Percentiles rank a stretch among this genome's conserved stretches.
Evolutionary conservation across 92 coral and sea anemone species (phyloP).

Genomic region (Siderastrea siderea): DNA sequence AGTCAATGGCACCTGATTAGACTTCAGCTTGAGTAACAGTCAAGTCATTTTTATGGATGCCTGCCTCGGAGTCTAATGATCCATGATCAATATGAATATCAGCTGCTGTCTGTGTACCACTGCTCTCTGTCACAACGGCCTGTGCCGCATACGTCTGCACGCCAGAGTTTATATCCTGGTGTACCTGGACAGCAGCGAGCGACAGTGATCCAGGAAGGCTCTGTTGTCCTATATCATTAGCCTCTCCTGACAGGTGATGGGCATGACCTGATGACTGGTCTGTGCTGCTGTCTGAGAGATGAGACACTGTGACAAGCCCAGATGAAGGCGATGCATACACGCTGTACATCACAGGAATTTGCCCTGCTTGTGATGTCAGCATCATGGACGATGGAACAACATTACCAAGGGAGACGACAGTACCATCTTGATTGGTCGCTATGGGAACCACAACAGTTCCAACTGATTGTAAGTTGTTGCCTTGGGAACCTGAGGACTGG

Average conservation of each 20-base stretch:
- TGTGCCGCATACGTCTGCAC: slow-evolving; percentile 76
- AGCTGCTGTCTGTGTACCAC: slow-evolving; percentile 90
- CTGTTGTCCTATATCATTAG: slow-evolving; percentile 77
- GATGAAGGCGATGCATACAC: slow-evolving; percentile 85
- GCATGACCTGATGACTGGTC: slow-evolving; percentile 70
- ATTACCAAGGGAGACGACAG: slow-evolving; percentile 83
- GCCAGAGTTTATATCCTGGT: slow-evolving; percentile 73
- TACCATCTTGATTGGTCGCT: slow-evolving; percentile 86
- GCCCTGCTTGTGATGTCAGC: slow-evolving; percentile 87
- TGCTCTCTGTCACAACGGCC: slow-evolving; percentile 82
- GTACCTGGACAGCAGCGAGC: slow-evolving; percentile 80
- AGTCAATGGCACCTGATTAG: background rate
- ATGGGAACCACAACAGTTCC: slow-evolving; percentile 90
- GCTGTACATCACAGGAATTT: slow-evolving; percentile 92
- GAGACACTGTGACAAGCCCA: slow-evolving; percentile 84
- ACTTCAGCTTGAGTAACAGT: slow-evolving; percentile 68
- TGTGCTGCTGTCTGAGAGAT: slow-evolving; percentile 60
- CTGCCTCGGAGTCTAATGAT: slow-evolving; percentile 68
- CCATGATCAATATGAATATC: slow-evolving; percentile 85
- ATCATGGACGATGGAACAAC: slow-evolving; percentile 92
- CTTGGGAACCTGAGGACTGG: slow-evolving; percentile 66
- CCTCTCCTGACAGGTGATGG: slow-evolving; percentile 78
- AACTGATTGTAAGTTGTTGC: slow-evolving; percentile 76
- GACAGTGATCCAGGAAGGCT: slow-evolving; percentile 69
- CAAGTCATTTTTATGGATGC: slow-evolving; percentile 72